Evolutionary conservation across 1,140 invertebrate genomes (phyloP).

Genomic region (Cecropterus lyciades): DNA sequence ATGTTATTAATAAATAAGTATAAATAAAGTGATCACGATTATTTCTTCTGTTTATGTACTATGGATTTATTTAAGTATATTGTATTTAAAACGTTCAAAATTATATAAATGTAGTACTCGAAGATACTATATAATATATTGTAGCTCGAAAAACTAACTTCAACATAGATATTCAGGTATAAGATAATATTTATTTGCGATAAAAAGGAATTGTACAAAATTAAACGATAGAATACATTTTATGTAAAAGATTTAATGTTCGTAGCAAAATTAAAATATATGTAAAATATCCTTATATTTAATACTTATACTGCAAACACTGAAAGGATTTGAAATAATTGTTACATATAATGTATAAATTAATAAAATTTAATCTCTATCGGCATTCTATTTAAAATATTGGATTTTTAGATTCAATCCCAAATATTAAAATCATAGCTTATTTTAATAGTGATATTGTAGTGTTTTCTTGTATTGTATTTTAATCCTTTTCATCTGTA

Average conservation of each 20-base stretch:
- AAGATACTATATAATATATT: too few relatives aligned
- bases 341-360: constrained; percentile 40
- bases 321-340: constrained; percentile 53
- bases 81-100: too few relatives aligned
- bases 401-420: constrained; percentile 7
- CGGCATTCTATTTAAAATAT: constrained; percentile 21
- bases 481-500: too few relatives aligned
- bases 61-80: too few relatives aligned
- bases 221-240: constrained; percentile 8
- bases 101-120: too few relatives aligned
- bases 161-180: too few relatives aligned
- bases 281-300: constrained; percentile 29
- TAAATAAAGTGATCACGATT: too few relatives aligned
- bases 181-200: too few relatives aligned
- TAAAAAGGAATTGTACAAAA: too few relatives aligned
- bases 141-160: too few relatives aligned
- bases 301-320: constrained; percentile 50
- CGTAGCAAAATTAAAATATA: constrained; percentile 30
- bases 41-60: too few relatives aligned
- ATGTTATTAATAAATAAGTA: too few relatives aligned
- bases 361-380: constrained; percentile 34
- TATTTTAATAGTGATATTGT: constrained; percentile 35
- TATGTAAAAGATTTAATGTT: constrained; percentile 21
- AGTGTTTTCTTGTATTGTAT: constrained; percentile 20
- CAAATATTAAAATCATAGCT: constrained; percentile 20